phyloP scores from a whole-genome alignment of 2,888 invertebrate species.

The Lochmaea crataegi region DNA sequence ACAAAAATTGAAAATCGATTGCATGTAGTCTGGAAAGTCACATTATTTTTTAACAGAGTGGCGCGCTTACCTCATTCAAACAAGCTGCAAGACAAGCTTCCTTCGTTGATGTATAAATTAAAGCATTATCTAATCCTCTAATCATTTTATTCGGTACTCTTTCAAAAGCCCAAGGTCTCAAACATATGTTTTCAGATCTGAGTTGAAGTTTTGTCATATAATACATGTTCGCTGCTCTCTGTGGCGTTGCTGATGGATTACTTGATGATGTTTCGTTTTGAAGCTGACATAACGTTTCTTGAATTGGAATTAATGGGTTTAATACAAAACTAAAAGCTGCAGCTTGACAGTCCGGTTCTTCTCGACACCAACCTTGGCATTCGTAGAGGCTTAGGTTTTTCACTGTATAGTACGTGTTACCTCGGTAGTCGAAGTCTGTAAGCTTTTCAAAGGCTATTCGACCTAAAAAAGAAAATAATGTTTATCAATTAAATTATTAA shows the following conservation, averaged over 20 bases:
- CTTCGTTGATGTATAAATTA: conserved; percentile 93
- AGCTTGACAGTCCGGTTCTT: conserved; percentile 91
- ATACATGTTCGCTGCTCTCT: conserved; percentile 89
- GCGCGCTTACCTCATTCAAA: conserved; percentile 80
- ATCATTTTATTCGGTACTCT: conserved; percentile 93
- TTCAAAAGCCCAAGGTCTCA: conserved; percentile 94
- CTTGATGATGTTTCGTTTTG: conserved; percentile 93
- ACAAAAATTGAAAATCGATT: too few species aligned
- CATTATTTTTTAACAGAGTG: too few species aligned
- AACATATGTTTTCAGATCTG: conserved; percentile 90
- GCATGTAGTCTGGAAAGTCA: too few species aligned
- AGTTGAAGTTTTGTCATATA: conserved; percentile 95
- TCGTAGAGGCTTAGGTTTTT: conserved; percentile 92
- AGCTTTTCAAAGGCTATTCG: conserved; percentile 93
- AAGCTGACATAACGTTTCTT: conserved; percentile 67
- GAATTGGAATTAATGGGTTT: conserved; percentile 91
- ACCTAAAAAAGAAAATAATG: conserved; percentile 67
- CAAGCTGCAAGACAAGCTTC: conserved; percentile 94
- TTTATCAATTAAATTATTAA: background rate
- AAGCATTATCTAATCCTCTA: conserved; percentile 88
- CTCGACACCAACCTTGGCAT: conserved; percentile 95
- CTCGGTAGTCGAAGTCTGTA: conserved; percentile 91
- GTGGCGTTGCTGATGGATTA: conserved; percentile 87
- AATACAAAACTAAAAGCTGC: conserved; percentile 94
- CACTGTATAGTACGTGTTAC: conserved; percentile 91